Percentiles rank a stretch among this genome's conserved stretches.
Evolutionary conservation across 2,113 vertebrate species (phyloP).

Genomic region (Bombycilla garrulus): DNA sequence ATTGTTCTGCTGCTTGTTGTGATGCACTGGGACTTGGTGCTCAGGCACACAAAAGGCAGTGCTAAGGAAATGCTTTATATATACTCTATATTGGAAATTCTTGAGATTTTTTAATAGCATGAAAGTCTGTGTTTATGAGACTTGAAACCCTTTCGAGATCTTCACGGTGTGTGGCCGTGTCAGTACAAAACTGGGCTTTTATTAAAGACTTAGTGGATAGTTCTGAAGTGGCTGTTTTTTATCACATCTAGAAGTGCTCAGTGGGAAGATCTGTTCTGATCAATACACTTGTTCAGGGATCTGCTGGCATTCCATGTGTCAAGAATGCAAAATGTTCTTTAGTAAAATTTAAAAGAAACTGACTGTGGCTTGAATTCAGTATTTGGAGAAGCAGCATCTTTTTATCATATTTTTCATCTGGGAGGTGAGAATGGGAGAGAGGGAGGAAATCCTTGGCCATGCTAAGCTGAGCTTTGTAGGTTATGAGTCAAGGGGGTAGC

Average conservation of each 20-base stretch:
- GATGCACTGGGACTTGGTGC: not conserved
- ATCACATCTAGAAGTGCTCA: fast-evolving
- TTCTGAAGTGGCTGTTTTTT: not conserved
- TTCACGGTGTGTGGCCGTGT: not conserved
- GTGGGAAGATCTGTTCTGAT: not conserved
- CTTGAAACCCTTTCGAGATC: not conserved
- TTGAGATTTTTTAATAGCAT: not conserved
- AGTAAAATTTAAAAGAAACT: not conserved
- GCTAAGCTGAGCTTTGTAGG: not conserved
- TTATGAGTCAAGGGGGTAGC: not conserved
- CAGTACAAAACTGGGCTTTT: not conserved
- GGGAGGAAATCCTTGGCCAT: not conserved
- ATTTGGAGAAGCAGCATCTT: not conserved
- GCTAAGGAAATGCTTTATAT: not conserved
- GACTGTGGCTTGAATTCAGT: not conserved
- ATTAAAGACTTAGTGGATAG: not conserved
- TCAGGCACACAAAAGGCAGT: not conserved
- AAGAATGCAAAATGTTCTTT: not conserved
- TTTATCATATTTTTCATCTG: not conserved
- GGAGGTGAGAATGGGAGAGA: not conserved
- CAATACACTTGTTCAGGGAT: not conserved
- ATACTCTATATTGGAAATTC: not conserved
- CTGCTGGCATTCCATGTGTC: not conserved
- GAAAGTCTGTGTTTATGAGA: not conserved
- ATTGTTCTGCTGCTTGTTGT: not conserved